A percentile compares a stretch with the other conserved stretches of the same genome.
phyloP scores from a whole-genome alignment of 2,888 invertebrate species.

The Rhagium mordax region DNA sequence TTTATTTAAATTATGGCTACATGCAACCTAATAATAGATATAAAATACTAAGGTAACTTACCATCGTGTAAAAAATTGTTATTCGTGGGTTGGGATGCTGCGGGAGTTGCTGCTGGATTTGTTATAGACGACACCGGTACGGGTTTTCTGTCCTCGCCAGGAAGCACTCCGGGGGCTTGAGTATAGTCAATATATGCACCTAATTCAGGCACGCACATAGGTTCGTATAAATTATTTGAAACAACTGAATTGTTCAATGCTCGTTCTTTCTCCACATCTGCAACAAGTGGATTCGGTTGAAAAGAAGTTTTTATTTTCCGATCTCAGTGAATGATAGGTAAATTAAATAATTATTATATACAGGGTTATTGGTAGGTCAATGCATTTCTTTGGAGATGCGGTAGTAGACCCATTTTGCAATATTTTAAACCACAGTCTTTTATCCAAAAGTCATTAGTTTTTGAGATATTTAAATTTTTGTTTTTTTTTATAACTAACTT shows the following conservation, averaged over 20 bases:
- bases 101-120: conserved; percentile 67
- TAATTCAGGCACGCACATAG: conserved; percentile 83
- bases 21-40: not conserved
- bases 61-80: conserved; percentile 73
- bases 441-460: too few species aligned
- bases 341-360: too few species aligned
- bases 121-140: conserved; percentile 58
- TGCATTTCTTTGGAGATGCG: too few species aligned
- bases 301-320: not conserved
- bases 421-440: too few species aligned
- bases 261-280: conserved; percentile 87
- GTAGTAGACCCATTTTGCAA: too few species aligned
- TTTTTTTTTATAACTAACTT: too few species aligned
- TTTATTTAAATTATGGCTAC: too few species aligned
- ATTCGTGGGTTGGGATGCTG: conserved; percentile 60
- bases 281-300: conserved; percentile 46
- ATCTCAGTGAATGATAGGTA: too few species aligned
- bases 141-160: conserved; percentile 68
- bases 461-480: too few species aligned
- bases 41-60: conserved; percentile 65
- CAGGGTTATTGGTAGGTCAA: too few species aligned
- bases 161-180: conserved; percentile 64
- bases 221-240: conserved; percentile 84
- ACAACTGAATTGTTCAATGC: conserved; percentile 77
- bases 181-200: conserved; percentile 78